These are phyloP conservation scores for Lethenteron camtschaticum DNA, from an alignment of 2,113 vertebrate species.

Conservation along the genomic window DNA sequence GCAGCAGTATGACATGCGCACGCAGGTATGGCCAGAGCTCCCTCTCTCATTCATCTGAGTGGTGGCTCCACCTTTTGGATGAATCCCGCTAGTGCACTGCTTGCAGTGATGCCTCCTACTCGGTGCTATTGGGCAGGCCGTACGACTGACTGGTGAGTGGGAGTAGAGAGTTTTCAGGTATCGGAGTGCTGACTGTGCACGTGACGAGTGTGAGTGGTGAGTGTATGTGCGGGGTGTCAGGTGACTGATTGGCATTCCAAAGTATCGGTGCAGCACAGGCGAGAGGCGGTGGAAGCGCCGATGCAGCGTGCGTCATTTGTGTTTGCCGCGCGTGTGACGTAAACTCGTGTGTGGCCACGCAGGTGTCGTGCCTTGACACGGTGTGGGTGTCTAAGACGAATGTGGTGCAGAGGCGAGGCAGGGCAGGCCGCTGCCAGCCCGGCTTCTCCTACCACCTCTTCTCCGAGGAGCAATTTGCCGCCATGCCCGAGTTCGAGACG, in stretches of 20 bases:
- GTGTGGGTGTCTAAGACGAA: slow-evolving; percentile 81
- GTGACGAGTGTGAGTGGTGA: no score
- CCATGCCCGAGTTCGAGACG: slow-evolving; percentile 52
- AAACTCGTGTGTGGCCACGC: not conserved
- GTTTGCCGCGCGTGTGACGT: no score
- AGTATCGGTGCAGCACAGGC: no score
- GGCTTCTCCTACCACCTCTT: slow-evolving; percentile 81
- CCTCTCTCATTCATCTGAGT: no score
- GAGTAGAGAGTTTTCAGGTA: no score
- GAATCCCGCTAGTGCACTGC: not conserved
- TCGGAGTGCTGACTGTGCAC: no score
- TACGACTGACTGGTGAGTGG: no score
- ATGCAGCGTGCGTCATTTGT: no score
- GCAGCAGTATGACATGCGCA: slow-evolving; percentile 63
- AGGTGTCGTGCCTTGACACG: slow-evolving; percentile 85
- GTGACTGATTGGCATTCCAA: no score
- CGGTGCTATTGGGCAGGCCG: no score
- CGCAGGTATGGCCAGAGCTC: slow-evolving; percentile 33
- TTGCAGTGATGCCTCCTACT: not conserved
- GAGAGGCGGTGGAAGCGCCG: no score
- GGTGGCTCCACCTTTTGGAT: not conserved
- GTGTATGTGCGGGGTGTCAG: no score
- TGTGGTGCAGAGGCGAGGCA: slow-evolving; percentile 61
- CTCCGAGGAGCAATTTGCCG: slow-evolving; percentile 39
- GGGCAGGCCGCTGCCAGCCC: slow-evolving; percentile 76